A percentile compares a stretch with the other conserved stretches of the same genome.
Evolutionary conservation across 1,140 invertebrate species (phyloP).

Genomic region (Musca vetustissima): DNA sequence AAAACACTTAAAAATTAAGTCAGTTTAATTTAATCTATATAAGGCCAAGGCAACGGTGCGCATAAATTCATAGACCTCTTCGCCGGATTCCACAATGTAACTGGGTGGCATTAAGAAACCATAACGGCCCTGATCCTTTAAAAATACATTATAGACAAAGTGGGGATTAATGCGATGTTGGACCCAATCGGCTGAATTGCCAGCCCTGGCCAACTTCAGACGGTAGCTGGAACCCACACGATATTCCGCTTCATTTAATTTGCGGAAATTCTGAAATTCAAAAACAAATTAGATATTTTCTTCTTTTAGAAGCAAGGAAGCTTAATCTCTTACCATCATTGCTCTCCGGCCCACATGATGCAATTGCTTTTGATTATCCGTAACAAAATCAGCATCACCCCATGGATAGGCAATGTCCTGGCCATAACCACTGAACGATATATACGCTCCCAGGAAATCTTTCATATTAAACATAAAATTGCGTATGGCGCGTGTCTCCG

Average conservation of each 20-base stretch:
- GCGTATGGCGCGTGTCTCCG: conserved; percentile 72
- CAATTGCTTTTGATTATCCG: conserved; percentile 41
- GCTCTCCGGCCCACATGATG: conserved; percentile 38
- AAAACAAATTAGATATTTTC: not conserved
- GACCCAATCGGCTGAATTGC: conserved; percentile 73
- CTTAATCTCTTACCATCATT: conserved; percentile 30
- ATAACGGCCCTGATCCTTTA: conserved; percentile 73
- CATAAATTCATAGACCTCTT: conserved; percentile 78
- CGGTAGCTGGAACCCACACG: conserved; percentile 46
- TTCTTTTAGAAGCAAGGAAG: not conserved
- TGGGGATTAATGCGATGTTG: conserved; percentile 67
- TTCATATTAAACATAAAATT: conserved; percentile 61
- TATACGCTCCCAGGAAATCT: conserved; percentile 58
- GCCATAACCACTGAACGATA: conserved; percentile 78
- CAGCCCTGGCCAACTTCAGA: conserved; percentile 44
- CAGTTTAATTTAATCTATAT: conserved; percentile 26
- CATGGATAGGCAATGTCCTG: conserved; percentile 63
- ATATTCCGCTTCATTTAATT: conserved; percentile 48
- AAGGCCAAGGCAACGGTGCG: conserved; percentile 64
- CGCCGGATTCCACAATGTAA: conserved; percentile 73
- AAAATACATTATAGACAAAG: conserved; percentile 77
- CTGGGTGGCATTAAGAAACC: conserved; percentile 78
- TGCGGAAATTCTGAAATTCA: conserved; percentile 36
- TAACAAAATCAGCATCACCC: conserved; percentile 48
- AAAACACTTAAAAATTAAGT: not conserved